Evolutionary conservation across 2,888 invertebrate species (phyloP), one percentile per base, ranked within the genome.

Genomic region (Rotaria sp.): DNA sequence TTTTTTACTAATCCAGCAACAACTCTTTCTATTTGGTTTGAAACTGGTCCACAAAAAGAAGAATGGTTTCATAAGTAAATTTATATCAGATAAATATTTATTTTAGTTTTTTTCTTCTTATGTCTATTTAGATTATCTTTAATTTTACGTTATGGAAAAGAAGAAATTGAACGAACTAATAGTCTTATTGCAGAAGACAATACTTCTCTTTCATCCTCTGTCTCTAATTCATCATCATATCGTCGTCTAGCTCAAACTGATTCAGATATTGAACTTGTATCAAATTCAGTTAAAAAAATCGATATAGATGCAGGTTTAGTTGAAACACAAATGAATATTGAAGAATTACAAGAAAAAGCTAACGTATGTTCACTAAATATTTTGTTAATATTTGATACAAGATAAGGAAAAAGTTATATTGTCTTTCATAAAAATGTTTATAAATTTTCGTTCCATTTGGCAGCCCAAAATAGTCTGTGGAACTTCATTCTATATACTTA

Each of bases 31-130:
- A 45, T 80, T 3, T 80, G 41, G 41, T 80, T 80, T n/a, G 41
- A 80, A 41, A 80, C 80, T 41, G 8, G 41, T 80, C 80, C 80
- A 45, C 41, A 80, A 80, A 80, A 80, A 80, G 80, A 80, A 80
- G 80, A 80, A 45, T 80, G 80, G 80, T 80, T 80, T 80, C 80
- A 80, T 80, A 80, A 80, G 45, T 80, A 2, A 59, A 10, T 15
- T 30, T 59, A 30, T 24, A 11, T 26, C 2, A 1, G 38, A 35
- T 21, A 38, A 21, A 74, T 74, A n/a, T 30, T n/a, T 30, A 1
- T 15, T 8, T 45, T 8, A 5, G 4, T 15, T 50, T 15, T 50
- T 15, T 50, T 2, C 18, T 80, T 41, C 11, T 0, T n/a, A 1
- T 41, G 3, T 45, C 2, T 5, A n/a, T 45, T 15, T 45, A 80